Conservation (phyloP, 2,113 vertebrate species). For the Dissostichus mawsoni region DNA sequence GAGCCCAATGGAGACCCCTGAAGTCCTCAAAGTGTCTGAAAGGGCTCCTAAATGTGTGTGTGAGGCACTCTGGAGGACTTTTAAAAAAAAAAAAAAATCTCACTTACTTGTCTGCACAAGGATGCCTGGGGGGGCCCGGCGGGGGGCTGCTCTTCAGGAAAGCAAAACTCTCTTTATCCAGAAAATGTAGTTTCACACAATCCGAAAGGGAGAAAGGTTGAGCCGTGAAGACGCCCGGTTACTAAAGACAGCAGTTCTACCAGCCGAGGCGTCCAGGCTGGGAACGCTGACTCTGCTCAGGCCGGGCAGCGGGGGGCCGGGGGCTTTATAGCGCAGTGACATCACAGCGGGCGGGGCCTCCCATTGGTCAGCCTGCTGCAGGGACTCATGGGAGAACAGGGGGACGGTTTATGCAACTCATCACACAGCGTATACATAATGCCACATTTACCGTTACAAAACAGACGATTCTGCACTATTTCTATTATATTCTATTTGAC, state of each 20-base stretch:
- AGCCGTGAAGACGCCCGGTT: constrained; percentile 83
- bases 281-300: constrained; percentile 98
- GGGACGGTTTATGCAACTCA: constrained; percentile 42
- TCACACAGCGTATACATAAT: not conserved
- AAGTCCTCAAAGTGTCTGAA: no score
- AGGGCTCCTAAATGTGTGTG: not conserved
- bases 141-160: constrained; percentile 80
- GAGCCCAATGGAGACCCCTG: no score
- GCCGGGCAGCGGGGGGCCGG: constrained; percentile 84
- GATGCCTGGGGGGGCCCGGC: constrained; percentile 92
- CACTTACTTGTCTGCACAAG: constrained; percentile 95
- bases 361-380: constrained; percentile 84
- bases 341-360: constrained; percentile 16
- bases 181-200: constrained; percentile 85
- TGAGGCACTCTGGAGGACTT: constrained; percentile 3
- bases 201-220: constrained; percentile 91
- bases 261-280: constrained; percentile 98
- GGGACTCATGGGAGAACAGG: constrained; percentile 43
- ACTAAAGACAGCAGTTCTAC: constrained; percentile 94
- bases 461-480: no score
- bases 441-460: no score
- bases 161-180: constrained; percentile 91
- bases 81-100: not conserved
- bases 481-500: no score
- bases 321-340: constrained; percentile 91